A percentile compares a stretch with the other conserved stretches of the same genome.
Evolutionary conservation across 1,140 invertebrate species (phyloP).

Genomic region (Drosophila nannoptera): DNA sequence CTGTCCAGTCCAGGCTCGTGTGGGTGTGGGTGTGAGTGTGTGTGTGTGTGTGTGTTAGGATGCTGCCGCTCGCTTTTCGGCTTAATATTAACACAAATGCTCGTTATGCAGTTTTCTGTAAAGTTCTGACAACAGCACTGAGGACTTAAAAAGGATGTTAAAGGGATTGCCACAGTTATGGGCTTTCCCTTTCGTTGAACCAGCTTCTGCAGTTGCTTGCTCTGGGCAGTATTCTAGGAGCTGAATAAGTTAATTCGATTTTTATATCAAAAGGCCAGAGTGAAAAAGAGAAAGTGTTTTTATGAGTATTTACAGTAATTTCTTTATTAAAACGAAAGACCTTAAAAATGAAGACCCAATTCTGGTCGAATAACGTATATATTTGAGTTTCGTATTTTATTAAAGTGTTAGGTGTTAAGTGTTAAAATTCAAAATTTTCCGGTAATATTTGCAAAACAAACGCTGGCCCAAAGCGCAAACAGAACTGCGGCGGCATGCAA

Average conservation of each 20-base stretch:
- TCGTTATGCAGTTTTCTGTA: neutral
- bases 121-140: neutral
- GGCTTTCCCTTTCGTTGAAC: slow-evolving; percentile 1
- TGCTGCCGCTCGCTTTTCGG: slow-evolving; percentile 12
- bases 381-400: too few relatives aligned
- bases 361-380: too few relatives aligned
- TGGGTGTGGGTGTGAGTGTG: slow-evolving; percentile 3
- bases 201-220: slow-evolving; percentile 11
- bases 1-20: neutral
- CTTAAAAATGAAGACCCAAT: too few relatives aligned
- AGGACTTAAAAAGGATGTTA: slow-evolving; percentile 9
- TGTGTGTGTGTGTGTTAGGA: neutral
- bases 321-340: too few relatives aligned
- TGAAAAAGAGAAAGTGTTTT: too few relatives aligned
- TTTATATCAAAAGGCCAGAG: too few relatives aligned
- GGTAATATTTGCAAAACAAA: slow-evolving; percentile 70
- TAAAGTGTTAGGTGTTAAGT: too few relatives aligned
- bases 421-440: slow-evolving; percentile 1
- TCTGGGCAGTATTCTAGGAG: neutral
- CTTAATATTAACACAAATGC: slow-evolving; percentile 19
- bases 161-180: slow-evolving; percentile 7
- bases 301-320: too few relatives aligned
- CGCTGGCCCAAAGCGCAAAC: slow-evolving; percentile 54
- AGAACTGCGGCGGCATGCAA: slow-evolving; percentile 54
- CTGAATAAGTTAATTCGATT: too few relatives aligned